These are phyloP conservation scores for Glyptemys insculpta DNA, from an alignment of 2,797 vertebrate genomes.

Conservation along the genomic window DNA sequence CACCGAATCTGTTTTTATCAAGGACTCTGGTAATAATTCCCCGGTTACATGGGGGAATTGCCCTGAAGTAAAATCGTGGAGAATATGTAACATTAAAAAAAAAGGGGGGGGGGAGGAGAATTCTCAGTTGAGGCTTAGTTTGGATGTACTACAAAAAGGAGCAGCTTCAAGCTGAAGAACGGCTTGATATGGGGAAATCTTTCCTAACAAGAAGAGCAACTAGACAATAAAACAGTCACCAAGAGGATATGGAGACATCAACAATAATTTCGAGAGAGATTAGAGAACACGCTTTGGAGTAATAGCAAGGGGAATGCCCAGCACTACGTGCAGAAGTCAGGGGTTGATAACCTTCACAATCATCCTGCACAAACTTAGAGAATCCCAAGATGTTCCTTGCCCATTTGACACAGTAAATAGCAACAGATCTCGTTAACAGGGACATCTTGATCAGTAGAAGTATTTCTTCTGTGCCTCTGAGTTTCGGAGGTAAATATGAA, in stretches of 20 bases:
- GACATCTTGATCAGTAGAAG: too few relatives aligned
- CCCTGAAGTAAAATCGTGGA: neutral
- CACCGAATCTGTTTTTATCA: neutral
- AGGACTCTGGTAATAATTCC: neutral
- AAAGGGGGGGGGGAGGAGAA: rapidly evolving
- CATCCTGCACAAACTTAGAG: too few relatives aligned
- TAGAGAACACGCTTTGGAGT: neutral
- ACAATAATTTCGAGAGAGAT: neutral
- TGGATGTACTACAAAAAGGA: neutral
- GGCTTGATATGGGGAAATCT: neutral
- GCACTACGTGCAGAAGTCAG: too few relatives aligned
- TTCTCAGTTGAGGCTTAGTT: neutral
- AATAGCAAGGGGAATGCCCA: neutral
- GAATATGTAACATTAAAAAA: neutral
- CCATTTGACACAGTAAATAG: too few relatives aligned
- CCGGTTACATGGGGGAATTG: neutral
- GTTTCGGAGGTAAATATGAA: neutral
- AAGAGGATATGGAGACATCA: neutral
- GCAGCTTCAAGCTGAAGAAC: neutral
- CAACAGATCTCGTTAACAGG: too few relatives aligned
- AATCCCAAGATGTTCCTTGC: too few relatives aligned
- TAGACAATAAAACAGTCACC: neutral
- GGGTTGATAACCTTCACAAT: too few relatives aligned
- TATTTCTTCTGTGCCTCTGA: too few relatives aligned
- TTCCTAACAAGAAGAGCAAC: neutral